These are phyloP conservation scores for Macrotis lagotis DNA, from an alignment of 2,113 vertebrate species.

Conservation along the genomic window DNA sequence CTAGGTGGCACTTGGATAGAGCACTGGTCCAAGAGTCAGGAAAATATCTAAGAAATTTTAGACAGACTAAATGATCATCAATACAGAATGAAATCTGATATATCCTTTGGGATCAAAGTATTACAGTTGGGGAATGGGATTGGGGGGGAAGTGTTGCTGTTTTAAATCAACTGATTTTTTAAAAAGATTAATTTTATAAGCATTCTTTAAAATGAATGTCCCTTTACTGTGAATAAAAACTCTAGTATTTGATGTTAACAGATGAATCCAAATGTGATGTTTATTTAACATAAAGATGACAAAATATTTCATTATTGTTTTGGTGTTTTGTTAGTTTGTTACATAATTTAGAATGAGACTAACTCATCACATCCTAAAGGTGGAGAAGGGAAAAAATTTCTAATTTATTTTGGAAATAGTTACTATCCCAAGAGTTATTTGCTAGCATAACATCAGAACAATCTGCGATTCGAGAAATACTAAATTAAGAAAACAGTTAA, in stretches of 20 bases:
- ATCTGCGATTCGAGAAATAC: not conserved
- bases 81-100: not conserved
- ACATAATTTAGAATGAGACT: conserved; percentile 19
- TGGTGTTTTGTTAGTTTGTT: not conserved
- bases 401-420: too few relatives aligned
- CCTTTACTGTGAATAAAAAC: not conserved
- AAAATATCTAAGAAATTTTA: not conserved
- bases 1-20: too few relatives aligned
- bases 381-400: not conserved
- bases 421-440: too few relatives aligned
- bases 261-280: not conserved
- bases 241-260: not conserved
- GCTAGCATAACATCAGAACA: not conserved
- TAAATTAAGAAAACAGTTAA: not conserved
- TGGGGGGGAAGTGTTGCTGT: not conserved
- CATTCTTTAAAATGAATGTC: not conserved
- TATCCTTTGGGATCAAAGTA: not conserved
- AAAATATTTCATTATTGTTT: not conserved
- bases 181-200: not conserved
- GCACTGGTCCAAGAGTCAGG: too few relatives aligned
- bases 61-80: not conserved
- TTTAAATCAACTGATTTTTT: not conserved
- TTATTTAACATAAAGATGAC: not conserved
- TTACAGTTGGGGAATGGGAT: not conserved
- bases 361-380: not conserved